Percentiles rank a stretch among this genome's conserved stretches.
phyloP scores from a whole-genome alignment of 2,888 invertebrate genomes.

The Athalia cordata region DNA sequence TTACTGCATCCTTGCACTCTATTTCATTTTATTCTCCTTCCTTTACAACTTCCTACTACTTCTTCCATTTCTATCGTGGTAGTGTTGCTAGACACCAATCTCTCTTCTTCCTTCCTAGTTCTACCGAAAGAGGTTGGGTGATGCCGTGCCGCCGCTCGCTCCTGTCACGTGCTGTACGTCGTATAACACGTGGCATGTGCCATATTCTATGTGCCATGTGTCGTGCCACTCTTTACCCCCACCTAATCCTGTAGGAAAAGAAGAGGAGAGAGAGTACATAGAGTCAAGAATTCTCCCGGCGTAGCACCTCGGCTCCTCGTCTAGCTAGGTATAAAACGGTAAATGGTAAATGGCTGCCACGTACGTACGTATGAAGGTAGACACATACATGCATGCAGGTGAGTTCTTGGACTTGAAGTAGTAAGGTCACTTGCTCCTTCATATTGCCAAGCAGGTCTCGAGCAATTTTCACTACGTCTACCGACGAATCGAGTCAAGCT shows the following conservation, averaged over 20 bases:
- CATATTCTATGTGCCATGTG: conserved; percentile 38
- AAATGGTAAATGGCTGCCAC: conserved; percentile 32
- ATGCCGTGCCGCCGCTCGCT: background rate
- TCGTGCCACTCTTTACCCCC: background rate
- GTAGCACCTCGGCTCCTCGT: conserved; percentile 6
- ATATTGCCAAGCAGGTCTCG: conserved; percentile 29
- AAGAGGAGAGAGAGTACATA: conserved; percentile 2
- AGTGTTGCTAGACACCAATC: conserved; percentile 19
- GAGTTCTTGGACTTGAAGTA: conserved; percentile 22
- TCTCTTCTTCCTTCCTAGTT: conserved; percentile 7
- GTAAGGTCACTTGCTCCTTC: conserved; percentile 32
- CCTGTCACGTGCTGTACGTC: conserved; percentile 27
- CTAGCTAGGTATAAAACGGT: conserved; percentile 18
- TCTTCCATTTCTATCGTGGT: background rate
- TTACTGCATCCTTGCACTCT: conserved; percentile 21
- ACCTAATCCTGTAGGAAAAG: background rate
- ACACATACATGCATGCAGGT: conserved; percentile 8
- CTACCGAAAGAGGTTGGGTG: conserved; percentile 30
- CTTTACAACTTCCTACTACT: background rate
- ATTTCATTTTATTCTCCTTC: conserved; percentile 14
- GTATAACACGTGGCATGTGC: conserved; percentile 36
- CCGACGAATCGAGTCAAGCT: background rate
- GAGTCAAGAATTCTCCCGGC: conserved; percentile 24
- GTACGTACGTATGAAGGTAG: background rate
- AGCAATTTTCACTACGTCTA: conserved; percentile 36